Base-by-base conservation (phyloP, 2,888 invertebrate species). In the Pachliopta kotzebuea region DNA sequence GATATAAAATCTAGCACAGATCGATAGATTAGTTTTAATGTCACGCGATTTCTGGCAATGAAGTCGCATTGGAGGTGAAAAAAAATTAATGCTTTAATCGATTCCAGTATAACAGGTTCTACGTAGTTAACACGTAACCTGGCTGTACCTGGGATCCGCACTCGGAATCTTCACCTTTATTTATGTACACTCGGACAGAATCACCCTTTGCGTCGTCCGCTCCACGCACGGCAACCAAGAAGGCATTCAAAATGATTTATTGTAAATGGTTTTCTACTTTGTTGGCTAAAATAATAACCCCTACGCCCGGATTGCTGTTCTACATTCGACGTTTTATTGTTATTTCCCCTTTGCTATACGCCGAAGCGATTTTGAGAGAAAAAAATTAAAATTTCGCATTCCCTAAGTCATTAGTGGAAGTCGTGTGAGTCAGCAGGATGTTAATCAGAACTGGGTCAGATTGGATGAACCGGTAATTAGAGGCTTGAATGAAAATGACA, bases 251-350 rank as follows among this genome's bases (percentile, higher is more conserved):
- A 90, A 90, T 91, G 91, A 91, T 91, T 91, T 91, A 91, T 90
- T 90, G 91, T 90, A 90, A 91, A 91, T 90, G 90, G 90, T 88
- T 91, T 88, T 90, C 90, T 90, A 91, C 91, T 89, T 91, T 91
- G 91, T 91, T 88, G 90, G 90, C 89, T 90, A 90, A 91, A 91
- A 90, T 91, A 91, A 91, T 90, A 90, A 88, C 85, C 79, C 76
- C 79, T 76, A 79, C 79, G 82, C 76, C 78, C 81, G 76, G 84
- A 86, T 83, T 79, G 83, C 82, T 80, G 86, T 85, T 90, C 90
- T 89, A 90, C 88, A 89, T 87, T 88, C 81, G 76, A 86, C 77
- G 82, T 86, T 89, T 89, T 88, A 86, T 88, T 85, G 80, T 86
- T 83, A 74, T 79, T 81, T 83, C 83, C 78, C 75, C 78, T 83